These are phyloP conservation scores for Onychomys torridus DNA, from an alignment of 2,797 vertebrate genomes.

Conservation along the genomic window DNA sequence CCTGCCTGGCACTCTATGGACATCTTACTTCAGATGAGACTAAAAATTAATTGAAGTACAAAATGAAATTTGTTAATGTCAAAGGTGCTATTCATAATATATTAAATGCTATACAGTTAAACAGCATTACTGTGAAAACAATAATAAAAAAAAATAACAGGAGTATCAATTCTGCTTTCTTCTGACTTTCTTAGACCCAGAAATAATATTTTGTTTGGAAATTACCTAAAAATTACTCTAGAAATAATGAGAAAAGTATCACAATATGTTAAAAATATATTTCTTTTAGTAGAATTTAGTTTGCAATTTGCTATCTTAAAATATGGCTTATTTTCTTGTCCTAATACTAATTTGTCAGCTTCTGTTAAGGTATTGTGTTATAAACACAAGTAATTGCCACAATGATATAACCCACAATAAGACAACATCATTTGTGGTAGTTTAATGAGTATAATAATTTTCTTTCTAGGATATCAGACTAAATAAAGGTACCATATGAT, in stretches of 20 bases:
- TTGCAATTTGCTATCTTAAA: neutral
- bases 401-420: neutral
- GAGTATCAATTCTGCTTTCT: neutral
- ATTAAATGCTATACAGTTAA: constrained; percentile 19
- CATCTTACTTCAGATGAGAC: constrained; percentile 53
- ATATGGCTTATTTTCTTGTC: neutral
- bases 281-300: neutral
- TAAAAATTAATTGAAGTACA: constrained; percentile 71
- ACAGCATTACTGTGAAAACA: neutral
- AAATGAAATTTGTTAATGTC: constrained; percentile 63
- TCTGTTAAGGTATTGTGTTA: neutral
- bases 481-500: neutral
- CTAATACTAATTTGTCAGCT: neutral
- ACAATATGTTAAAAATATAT: neutral
- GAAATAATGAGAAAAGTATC: neutral
- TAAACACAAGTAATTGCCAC: neutral
- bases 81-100: constrained; percentile 47
- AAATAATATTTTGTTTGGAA: neutral
- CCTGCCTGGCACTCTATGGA: constrained; percentile 39
- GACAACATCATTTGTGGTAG: too few relatives aligned
- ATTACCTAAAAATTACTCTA: neutral
- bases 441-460: neutral
- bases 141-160: neutral
- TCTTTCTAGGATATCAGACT: neutral
- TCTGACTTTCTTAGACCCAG: neutral